These are phyloP conservation scores for Lasioglossum marginatum DNA, from an alignment of 2,888 invertebrate genomes.

Conservation along the genomic window DNA sequence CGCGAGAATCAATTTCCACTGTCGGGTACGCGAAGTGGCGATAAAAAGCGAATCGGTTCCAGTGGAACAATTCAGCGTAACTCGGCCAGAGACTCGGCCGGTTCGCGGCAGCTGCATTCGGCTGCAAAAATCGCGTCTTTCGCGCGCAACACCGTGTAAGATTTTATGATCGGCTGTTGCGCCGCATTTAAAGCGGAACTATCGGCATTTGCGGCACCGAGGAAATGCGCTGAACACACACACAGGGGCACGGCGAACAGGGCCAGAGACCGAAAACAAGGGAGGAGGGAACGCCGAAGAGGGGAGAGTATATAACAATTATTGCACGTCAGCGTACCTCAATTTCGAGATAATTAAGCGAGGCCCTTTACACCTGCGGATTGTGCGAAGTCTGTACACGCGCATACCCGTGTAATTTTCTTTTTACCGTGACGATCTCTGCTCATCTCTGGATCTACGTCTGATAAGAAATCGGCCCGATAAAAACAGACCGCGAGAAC, in stretches of 20 bases:
- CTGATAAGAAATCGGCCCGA: constrained; percentile 61
- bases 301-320: constrained; percentile 73
- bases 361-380: constrained; percentile 73
- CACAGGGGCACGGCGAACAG: not conserved
- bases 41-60: constrained; percentile 34
- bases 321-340: constrained; percentile 81
- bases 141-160: constrained; percentile 44
- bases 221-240: constrained; percentile 58
- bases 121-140: constrained; percentile 58
- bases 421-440: constrained; percentile 65
- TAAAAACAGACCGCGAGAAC: constrained; percentile 37
- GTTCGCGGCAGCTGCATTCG: constrained; percentile 57
- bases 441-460: constrained; percentile 57
- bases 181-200: constrained; percentile 68
- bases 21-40: not conserved
- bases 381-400: constrained; percentile 62
- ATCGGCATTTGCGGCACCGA: constrained; percentile 56
- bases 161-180: constrained; percentile 69
- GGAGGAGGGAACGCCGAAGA: constrained; percentile 41
- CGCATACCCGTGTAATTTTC: constrained; percentile 70
- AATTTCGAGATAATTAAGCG: constrained; percentile 79
- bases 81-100: constrained; percentile 20
- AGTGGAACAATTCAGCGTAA: constrained; percentile 45
- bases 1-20: constrained; percentile 42
- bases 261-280: constrained; percentile 24